A percentile compares a stretch with the other conserved stretches of the same genome.
phyloP scores from a whole-genome alignment of 2,888 invertebrate genomes.

The Ditylenchus weischeri region DNA sequence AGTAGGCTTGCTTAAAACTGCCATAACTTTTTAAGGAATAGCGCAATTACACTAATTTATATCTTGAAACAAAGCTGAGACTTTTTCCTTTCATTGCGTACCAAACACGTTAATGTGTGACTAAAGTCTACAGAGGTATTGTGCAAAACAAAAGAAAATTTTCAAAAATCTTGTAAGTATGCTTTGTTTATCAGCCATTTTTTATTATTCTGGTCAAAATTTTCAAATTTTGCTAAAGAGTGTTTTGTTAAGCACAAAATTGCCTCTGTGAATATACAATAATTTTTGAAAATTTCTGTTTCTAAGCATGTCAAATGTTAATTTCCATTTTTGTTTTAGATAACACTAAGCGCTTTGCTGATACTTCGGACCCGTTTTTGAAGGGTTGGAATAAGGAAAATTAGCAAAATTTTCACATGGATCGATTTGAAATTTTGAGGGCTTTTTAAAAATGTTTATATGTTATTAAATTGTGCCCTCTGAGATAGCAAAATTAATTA shows the following conservation, averaged over 20 bases:
- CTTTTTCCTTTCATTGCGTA: neutral
- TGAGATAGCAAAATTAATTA: too few relatives aligned
- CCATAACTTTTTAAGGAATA: neutral
- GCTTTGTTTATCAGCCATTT: conserved; percentile 7
- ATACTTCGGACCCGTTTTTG: too few relatives aligned
- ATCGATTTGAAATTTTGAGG: too few relatives aligned
- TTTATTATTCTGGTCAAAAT: neutral
- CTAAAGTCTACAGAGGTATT: neutral
- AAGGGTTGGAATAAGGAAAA: too few relatives aligned
- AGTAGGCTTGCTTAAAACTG: neutral
- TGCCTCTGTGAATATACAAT: too few relatives aligned
- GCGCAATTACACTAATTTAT: neutral
- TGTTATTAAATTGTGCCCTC: too few relatives aligned
- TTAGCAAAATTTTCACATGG: too few relatives aligned
- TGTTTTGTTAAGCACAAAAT: neutral
- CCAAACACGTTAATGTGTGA: neutral
- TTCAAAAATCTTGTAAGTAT: neutral
- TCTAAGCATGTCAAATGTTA: too few relatives aligned
- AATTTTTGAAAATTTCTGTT: too few relatives aligned
- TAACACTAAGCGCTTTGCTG: too few relatives aligned
- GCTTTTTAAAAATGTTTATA: too few relatives aligned
- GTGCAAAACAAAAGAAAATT: neutral
- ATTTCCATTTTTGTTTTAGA: too few relatives aligned
- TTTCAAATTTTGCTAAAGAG: neutral
- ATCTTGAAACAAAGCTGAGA: neutral